Evolutionary conservation across 2,113 vertebrate genomes (phyloP).

Genomic region (Cariama cristata): DNA sequence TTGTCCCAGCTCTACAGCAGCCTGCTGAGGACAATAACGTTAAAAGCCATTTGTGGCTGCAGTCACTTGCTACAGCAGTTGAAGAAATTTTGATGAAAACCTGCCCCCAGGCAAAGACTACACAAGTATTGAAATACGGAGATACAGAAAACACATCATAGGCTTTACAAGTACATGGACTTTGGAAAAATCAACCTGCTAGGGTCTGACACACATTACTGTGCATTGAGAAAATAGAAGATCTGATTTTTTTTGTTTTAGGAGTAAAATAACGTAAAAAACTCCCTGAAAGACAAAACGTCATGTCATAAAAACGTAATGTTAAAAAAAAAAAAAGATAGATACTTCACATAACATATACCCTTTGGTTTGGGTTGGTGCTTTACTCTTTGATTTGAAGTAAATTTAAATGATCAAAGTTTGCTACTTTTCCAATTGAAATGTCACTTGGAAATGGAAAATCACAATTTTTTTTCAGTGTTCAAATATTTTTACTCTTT

Average conservation of each 20-base stretch:
- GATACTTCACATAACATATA: not conserved
- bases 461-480: not conserved
- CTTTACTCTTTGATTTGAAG: not conserved
- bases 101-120: conserved; percentile 28
- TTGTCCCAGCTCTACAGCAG: not conserved
- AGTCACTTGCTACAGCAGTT: not conserved
- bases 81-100: conserved; percentile 31
- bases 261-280: not conserved
- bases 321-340: not conserved
- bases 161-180: not conserved
- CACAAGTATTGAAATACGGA: not conserved
- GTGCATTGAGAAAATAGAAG: not conserved
- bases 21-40: not conserved
- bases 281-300: not conserved
- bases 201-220: not conserved
- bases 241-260: not conserved
- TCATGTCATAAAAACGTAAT: not conserved
- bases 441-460: not conserved
- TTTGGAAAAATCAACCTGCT: conserved; percentile 1
- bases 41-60: not conserved
- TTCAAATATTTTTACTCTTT: not conserved
- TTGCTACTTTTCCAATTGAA: not conserved
- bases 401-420: not conserved
- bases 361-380: not conserved
- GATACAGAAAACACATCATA: conserved; percentile 20